phyloP scores from a whole-genome alignment of 1,140 invertebrate species.

The Kradibia gibbosae region DNA sequence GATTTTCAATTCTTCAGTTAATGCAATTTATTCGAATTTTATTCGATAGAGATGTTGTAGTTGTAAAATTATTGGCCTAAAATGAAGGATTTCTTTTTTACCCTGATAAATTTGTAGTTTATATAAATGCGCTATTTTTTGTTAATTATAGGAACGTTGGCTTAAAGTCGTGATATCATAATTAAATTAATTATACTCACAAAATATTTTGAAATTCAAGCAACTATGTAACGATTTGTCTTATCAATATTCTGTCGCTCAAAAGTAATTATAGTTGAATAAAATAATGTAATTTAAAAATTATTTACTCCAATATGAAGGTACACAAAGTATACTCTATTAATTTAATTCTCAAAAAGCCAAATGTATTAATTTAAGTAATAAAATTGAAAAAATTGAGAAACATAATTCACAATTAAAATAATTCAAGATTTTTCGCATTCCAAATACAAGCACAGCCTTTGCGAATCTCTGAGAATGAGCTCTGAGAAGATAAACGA shows the following conservation, averaged over 20 bases:
- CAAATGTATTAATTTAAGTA: background rate
- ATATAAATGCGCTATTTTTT: background rate
- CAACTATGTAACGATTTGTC: background rate
- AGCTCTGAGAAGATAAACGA: background rate
- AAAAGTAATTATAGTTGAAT: background rate
- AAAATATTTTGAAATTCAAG: background rate
- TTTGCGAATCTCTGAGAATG: background rate
- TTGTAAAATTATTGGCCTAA: background rate
- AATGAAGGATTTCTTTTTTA: background rate
- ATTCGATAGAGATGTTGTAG: background rate
- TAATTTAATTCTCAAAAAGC: background rate
- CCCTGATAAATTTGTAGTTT: background rate
- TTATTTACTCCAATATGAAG: no score
- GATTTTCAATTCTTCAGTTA: background rate
- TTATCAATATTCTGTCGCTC: background rate
- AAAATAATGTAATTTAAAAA: background rate
- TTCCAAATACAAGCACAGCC: background rate
- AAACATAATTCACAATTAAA: background rate
- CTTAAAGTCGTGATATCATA: background rate
- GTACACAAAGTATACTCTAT: no score
- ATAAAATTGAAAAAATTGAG: background rate
- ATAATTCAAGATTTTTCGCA: background rate
- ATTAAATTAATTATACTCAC: background rate
- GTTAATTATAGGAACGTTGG: background rate
- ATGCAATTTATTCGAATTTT: background rate